Evolutionary conservation across 2,797 vertebrate genomes (phyloP).

Genomic region (Gymnoscopelus braueri): DNA sequence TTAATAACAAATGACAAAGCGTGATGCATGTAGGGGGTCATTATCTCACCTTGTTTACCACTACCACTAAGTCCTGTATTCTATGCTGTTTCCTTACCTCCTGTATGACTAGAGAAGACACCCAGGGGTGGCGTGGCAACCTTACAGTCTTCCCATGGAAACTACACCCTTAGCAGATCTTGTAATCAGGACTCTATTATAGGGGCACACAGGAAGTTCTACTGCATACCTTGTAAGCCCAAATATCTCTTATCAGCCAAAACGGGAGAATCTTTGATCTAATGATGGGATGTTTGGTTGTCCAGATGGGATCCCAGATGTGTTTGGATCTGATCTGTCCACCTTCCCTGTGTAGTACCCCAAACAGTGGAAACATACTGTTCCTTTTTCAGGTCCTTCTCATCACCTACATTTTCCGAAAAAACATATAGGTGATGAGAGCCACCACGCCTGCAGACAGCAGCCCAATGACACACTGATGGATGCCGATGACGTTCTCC

Average conservation of each 20-base stretch:
- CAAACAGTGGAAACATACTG: no score
- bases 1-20: not conserved
- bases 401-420: slow-evolving; percentile 75
- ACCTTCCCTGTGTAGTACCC: slow-evolving; percentile 20
- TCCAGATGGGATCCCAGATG: not conserved
- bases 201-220: no score
- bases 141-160: no score
- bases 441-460: slow-evolving; percentile 73
- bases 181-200: no score
- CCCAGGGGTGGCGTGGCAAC: no score
- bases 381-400: not conserved
- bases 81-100: not conserved
- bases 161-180: no score
- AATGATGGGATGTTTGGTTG: not conserved
- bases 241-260: not conserved
- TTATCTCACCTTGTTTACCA: no score
- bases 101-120: no score
- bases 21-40: no score
- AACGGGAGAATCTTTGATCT: not conserved
- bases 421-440: slow-evolving; percentile 79
- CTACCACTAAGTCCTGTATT: no score
- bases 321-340: not conserved
- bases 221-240: not conserved
- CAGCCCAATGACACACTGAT: slow-evolving; percentile 80
- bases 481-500: slow-evolving; percentile 78